Evolutionary conservation across 2,113 vertebrate genomes (phyloP), one percentile per base, ranked within the genome.

Genomic region (Steatornis caripensis): DNA sequence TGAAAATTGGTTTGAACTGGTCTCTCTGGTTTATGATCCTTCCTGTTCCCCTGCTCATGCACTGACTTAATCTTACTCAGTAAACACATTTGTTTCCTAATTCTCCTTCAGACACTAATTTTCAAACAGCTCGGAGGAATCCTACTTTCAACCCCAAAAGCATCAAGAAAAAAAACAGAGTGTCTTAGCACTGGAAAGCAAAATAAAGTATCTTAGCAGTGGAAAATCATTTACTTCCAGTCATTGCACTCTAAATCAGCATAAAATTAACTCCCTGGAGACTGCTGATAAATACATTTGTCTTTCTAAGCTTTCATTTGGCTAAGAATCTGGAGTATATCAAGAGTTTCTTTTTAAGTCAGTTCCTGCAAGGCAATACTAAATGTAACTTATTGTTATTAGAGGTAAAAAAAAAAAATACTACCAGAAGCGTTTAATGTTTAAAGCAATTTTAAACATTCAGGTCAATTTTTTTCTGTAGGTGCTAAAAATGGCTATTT

Each of bases 1-100:
- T 71, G 89, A 89, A 97, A 97, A 97, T 94, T 87, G 58, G 68
- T 95, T 95, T 93, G 90, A 93, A 93, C 96, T 95, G 84, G 94
- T 97, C 96, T 96, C 93, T 84, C 93, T 95, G 87, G 84, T 96
- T 97, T 92, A 84, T 83, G 89, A 90, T 93, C 62, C 78, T 97
- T 97, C 96, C 95, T 96, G 91, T 96, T 96, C 37, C 71, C n/a
- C 68, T 86, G 89, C 30, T 95, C 71, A 90, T 65, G 53, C 74
- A 81, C 55, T 85, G 90, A 85, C 65, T 92, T 94, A 87, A 48
- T 97, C 96, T 97, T 92, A 76, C 62, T 85, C 41, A 68, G 60
- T 95, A 84, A 89, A 95, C 48, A 93, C 29, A 1, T 64, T 70
- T 55, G 32, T 90, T 86, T 92, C 90, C 84, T 95, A 95, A 66